Base-by-base conservation (phyloP, 2,797 vertebrate genomes). In the Scolopax rusticola region DNA sequence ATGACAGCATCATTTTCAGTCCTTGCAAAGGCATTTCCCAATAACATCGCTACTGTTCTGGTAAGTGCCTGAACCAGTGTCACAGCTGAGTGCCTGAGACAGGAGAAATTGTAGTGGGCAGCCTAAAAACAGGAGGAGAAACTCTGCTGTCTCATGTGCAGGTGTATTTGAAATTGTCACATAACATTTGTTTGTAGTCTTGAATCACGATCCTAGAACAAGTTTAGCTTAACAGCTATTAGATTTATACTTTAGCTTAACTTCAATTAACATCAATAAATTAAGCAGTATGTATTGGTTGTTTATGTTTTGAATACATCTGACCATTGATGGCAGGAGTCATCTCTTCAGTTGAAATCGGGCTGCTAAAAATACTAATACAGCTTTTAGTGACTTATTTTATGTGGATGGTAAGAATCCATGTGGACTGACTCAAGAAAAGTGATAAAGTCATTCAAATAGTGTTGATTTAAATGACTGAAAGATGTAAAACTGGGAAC, bases 31-130 rank as follows among this genome's bases (percentile, higher is more conserved):
- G 98, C 98, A 74, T 99, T 99, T 96, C 99, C 99, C 30, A 98
- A 98, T 97, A 99, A 99, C 87, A 98, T 99, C 96, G 99, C 99
- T 6, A 99, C 99, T 95, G 98, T 99, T 69, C 6, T 99, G 99
- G 99, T 99, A 98, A 98, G 99, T 96, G 73, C 68, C 20, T 85
- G 90, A 90, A 70, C 0, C 12, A 10, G 5, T 32, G 20, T 67
- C 73, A 56, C 30, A 93, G 21, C 12, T 32, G 8, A 57, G 40
- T 84, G 64, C 20, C 3, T 3, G 5, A 41, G 69, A 12, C 36
- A 33, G 12, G 32, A 18, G 67, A 74, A 87, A 61, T 83, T 74
- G 32, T 24, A 70, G 15, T 24, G 68, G 76, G 36, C 41, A 84
- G 45, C 38, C 48, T 84, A 32, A 93, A 94, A 71, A 11, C 23